phyloP scores from a whole-genome alignment of 2,113 vertebrate genomes.

The Catharus fuscescens region DNA sequence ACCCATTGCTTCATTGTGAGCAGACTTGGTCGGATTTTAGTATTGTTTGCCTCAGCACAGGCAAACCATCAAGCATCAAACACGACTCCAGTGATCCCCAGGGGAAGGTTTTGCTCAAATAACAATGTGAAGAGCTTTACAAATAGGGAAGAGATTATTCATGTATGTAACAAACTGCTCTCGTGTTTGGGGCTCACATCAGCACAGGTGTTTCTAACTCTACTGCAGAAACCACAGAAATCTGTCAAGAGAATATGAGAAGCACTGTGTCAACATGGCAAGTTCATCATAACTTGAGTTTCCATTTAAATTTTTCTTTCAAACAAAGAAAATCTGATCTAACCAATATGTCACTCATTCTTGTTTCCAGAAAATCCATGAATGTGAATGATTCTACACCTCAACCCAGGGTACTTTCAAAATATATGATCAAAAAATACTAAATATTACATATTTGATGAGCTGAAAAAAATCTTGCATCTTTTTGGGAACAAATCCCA shows the following conservation, averaged over 20 bases:
- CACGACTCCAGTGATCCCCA: neutral
- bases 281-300: neutral
- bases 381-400: neutral
- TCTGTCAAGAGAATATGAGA: neutral
- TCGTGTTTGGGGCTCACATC: neutral
- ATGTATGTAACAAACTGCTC: neutral
- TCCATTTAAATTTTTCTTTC: neutral
- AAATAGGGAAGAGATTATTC: neutral
- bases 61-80: neutral
- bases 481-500: neutral
- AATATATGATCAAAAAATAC: neutral
- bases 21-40: neutral
- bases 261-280: neutral
- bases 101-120: neutral
- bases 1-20: neutral
- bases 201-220: neutral
- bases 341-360: neutral
- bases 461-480: neutral
- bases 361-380: neutral
- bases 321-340: neutral
- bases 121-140: fast-evolving
- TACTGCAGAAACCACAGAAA: neutral
- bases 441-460: neutral
- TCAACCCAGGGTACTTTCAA: neutral
- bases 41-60: neutral